Evolutionary conservation across 2,113 vertebrate genomes (phyloP), one percentile per base, ranked within the genome.

Genomic region (Hirundichthys speculiger): DNA sequence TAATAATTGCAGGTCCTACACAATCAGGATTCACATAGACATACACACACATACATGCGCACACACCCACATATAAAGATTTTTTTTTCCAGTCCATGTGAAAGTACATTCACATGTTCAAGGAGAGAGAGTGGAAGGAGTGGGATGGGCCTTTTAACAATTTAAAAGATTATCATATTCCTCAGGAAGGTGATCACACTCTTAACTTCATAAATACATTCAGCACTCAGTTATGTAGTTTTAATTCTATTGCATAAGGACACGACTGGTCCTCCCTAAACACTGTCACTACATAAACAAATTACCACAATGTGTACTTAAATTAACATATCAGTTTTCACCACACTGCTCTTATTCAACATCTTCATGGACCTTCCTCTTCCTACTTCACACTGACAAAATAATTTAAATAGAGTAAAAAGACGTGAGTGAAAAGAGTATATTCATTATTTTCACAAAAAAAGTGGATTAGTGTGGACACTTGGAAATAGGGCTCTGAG

Each of bases 261-360:
- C 70, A 71, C 72, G 75, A 74, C 79, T 58, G 66, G 64, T 56
- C 65, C 64, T 46, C 57, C 73, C 69, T 79, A 83, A 77, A 86
- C 73, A 83, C 61, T 16, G 53, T 80, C 72, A 83, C 84, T 81
- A 90, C 85, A 84, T 68, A 54, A 85, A 89, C 61, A 82, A 19
- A 86, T 63, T 55, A 86, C 68, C 83, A 88, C 81, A 81, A 43
- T 80, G 83, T 86, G 83, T 82, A 89, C 70, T 87, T 85, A 86
- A 87, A 86, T 85, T 80, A 87, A 87, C 10, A 88, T 75, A 79
- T 86, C 77, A 85, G 80, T 77, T 86, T 78, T 55, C 30, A 62
- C 60, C 56, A 52, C 46, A 58, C 19, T 10, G 30, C 49, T 40
- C 62, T 53, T 62, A 49, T 73, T 49, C 20, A 0, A 73, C 57